A percentile compares a stretch with the other conserved stretches of the same genome.
Evolutionary conservation across 1,140 invertebrate genomes (phyloP).

Genomic region (Monochamus saltuarius): DNA sequence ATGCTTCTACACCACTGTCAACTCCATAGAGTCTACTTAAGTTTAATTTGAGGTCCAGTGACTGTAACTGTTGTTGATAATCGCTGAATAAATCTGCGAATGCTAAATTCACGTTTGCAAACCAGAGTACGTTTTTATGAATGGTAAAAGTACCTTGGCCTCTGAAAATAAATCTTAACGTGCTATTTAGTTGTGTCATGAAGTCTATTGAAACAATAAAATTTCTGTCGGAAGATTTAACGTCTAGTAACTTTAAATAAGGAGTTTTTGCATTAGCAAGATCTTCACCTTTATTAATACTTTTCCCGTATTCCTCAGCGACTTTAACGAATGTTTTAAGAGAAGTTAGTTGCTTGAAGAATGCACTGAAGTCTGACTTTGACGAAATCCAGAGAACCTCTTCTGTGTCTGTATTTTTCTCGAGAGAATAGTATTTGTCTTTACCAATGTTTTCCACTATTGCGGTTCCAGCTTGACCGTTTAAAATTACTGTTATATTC

Average conservation of each 20-base stretch:
- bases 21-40: not conserved
- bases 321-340: not conserved
- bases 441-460: too few relatives aligned
- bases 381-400: too few relatives aligned
- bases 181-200: not conserved
- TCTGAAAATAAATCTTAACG: not conserved
- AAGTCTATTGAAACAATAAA: not conserved
- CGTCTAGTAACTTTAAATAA: not conserved
- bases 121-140: not conserved
- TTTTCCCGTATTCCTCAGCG: not conserved
- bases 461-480: too few relatives aligned
- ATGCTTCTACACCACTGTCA: not conserved
- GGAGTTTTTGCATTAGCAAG: not conserved
- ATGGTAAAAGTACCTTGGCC: not conserved
- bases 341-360: slow-evolving; percentile 5
- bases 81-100: not conserved
- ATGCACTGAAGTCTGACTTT: not conserved
- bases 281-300: not conserved
- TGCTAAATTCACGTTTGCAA: not conserved
- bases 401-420: too few relatives aligned
- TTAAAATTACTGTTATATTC: too few relatives aligned
- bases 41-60: not conserved
- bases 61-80: not conserved
- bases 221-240: not conserved
- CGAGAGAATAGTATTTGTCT: too few relatives aligned